Conservation (phyloP, 1,140 invertebrate genomes). For the Drosophila elegans region DNA sequence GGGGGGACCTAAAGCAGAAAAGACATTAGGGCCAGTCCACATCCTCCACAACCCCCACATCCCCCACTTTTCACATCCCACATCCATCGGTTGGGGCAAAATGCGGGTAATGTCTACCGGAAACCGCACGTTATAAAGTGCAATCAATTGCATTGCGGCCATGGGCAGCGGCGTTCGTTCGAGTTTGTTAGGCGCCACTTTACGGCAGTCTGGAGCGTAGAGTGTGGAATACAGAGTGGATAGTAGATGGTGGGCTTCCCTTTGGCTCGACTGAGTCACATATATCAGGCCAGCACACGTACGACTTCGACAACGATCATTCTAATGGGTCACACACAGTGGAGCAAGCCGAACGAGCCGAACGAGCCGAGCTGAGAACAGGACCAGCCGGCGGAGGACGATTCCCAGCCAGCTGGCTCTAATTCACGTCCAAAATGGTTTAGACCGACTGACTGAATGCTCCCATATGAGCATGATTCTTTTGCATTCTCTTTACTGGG, state of each 20-base stretch:
- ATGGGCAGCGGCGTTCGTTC: slow-evolving; percentile 47
- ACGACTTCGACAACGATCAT: slow-evolving; percentile 81
- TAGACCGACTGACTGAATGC: slow-evolving; percentile 57
- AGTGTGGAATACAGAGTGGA: not conserved
- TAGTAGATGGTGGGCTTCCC: slow-evolving; percentile 8
- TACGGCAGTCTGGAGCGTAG: slow-evolving; percentile 47
- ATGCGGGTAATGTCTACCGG: slow-evolving; percentile 81
- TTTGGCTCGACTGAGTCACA: slow-evolving; percentile 46
- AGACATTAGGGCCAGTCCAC: slow-evolving; percentile 73
- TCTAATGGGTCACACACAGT: slow-evolving; percentile 80
- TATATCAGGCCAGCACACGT: slow-evolving; percentile 69
- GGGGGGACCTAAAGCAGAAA: slow-evolving; percentile 63
- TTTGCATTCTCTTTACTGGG: not conserved
- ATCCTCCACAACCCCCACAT: slow-evolving; percentile 12
- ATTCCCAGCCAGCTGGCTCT: slow-evolving; percentile 46
- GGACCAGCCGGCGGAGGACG: slow-evolving; percentile 6
- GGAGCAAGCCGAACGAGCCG: slow-evolving; percentile 49
- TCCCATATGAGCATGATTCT: slow-evolving; percentile 74
- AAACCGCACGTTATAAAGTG: slow-evolving; percentile 83
- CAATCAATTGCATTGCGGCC: slow-evolving; percentile 81
- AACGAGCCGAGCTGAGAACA: slow-evolving; percentile 12
- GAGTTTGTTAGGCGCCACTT: slow-evolving; percentile 76
- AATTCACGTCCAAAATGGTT: slow-evolving; percentile 60
- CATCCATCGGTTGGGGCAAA: slow-evolving; percentile 68
- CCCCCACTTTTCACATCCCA: not conserved